Evolutionary conservation across 2,797 vertebrate species (phyloP).

Genomic region (Mallotus villosus): DNA sequence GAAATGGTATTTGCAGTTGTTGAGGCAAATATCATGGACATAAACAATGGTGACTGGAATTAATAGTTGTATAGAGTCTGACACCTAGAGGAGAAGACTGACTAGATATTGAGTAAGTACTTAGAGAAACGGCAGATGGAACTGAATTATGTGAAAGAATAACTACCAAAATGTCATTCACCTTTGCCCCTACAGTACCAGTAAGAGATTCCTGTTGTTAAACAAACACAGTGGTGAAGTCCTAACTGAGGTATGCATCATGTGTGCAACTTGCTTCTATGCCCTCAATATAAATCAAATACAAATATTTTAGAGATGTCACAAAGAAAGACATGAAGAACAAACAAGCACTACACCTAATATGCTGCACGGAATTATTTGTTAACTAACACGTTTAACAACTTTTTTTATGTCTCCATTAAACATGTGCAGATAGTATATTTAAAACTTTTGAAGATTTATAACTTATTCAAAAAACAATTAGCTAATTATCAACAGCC

Average conservation of each 20-base stretch:
- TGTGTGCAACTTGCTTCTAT: neutral
- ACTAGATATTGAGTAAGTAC: neutral
- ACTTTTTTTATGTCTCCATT: no score
- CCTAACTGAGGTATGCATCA: neutral
- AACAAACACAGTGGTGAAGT: neutral
- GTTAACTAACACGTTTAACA: no score
- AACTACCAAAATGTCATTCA: neutral
- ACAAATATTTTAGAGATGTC: neutral
- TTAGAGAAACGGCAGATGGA: neutral
- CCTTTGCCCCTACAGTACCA: neutral
- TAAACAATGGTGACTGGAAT: slow-evolving; percentile 52
- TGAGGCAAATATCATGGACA: slow-evolving; percentile 68
- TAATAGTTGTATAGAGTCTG: slow-evolving; percentile 17
- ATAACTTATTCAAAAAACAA: no score
- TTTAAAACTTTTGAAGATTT: no score
- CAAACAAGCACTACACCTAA: no score
- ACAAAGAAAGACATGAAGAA: neutral
- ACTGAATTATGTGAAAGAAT: neutral
- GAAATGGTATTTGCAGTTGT: slow-evolving; percentile 65
- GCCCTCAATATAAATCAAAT: neutral
- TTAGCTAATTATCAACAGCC: neutral
- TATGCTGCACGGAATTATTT: no score
- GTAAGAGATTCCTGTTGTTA: neutral
- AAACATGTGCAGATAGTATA: no score
- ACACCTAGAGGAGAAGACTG: neutral